A percentile compares a stretch with the other conserved stretches of the same genome.
phyloP scores from a whole-genome alignment of 2,113 vertebrate genomes.

The Psammodynastes pulverulentus region DNA sequence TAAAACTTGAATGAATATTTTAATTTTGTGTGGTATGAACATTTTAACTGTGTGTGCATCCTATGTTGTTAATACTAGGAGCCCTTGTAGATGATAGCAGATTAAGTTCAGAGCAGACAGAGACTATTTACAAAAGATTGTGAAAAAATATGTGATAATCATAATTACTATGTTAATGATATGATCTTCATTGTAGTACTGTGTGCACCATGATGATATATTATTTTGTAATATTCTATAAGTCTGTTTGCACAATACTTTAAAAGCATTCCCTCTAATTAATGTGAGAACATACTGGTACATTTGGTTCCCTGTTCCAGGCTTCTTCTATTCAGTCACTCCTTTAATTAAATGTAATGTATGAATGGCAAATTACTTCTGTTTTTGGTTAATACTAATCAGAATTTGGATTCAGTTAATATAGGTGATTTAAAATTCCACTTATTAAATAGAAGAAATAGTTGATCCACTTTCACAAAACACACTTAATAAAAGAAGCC shows the following conservation, averaged over 20 bases:
- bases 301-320: not conserved
- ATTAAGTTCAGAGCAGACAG: conserved; percentile 27
- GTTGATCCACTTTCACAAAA: not conserved
- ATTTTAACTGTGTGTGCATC: not conserved
- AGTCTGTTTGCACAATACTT: not conserved
- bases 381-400: not conserved
- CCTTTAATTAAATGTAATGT: not conserved
- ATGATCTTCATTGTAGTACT: not conserved
- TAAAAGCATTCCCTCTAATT: not conserved
- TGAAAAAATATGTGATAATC: not conserved
- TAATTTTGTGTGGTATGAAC: not conserved
- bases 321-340: not conserved
- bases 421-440: not conserved
- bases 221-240: not conserved
- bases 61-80: not conserved
- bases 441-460: not conserved
- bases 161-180: fast-evolving
- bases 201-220: not conserved
- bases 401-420: not conserved
- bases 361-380: not conserved
- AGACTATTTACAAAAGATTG: not conserved
- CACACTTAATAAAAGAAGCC: not conserved
- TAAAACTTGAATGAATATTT: not conserved
- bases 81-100: not conserved
- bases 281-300: not conserved